Evolutionary conservation across 2,888 invertebrate species (phyloP), one percentile per base, ranked within the genome.

Genomic region (Itoplectis maculator): DNA sequence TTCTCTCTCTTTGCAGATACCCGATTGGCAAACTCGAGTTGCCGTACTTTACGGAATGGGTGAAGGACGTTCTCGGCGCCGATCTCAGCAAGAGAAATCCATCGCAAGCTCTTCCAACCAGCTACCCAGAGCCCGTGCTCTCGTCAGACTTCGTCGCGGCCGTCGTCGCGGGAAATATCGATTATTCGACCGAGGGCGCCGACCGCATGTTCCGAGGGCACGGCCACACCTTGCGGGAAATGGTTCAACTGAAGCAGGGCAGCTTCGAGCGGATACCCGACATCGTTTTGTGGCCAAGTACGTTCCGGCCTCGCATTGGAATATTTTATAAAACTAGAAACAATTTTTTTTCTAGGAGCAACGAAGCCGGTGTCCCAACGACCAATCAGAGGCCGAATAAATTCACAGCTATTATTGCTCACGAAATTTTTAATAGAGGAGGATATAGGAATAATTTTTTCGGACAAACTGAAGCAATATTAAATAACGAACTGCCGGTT

Each of bases 191-290:
- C 45, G 96, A 97, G 72, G 97, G 97, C 0, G 94, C 97, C 87
- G 99, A 99, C 91, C 94, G 99, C 54, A 93, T 99, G 79, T 95
- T 98, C 85, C 94, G 99, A 82, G 96, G 98, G 0, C 99, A 99
- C 92, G 99, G 99, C 0, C 99, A 99, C 92, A 98, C 98, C 0
- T 93, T 99, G 66, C 96, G 97, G 87, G 99, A 99, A 90, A 97
- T 99, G 84, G 96, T 96, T 86, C 94, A 95, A 13, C 93, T 99
- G 75, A 94, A 97, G 88, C 94, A 95, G 74, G 96, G 97, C 81
- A 93, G 92, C 59, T 97, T 97, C 88, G 94, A 95, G 77, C 95
- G 99, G 87, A 97, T 99, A 90, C 99, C 99, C 1, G 99, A 99
- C 90, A 92, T 99, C 13, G 97, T 99, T 0, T 94, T 98, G 0